Evolutionary conservation across 2,888 invertebrate genomes (phyloP).

Genomic region (Cremastinae sp.): DNA sequence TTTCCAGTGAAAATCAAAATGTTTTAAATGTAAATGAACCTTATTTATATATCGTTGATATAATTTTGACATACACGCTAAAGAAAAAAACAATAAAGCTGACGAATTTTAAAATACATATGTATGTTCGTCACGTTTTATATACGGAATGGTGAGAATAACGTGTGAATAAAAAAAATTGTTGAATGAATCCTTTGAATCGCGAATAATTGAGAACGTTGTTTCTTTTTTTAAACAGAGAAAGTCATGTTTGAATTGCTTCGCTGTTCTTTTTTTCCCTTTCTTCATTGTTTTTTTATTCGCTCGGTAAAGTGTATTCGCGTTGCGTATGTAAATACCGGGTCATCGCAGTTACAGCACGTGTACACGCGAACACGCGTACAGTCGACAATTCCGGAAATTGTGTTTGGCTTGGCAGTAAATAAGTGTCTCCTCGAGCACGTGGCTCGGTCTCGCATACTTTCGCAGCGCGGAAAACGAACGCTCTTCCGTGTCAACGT

Average conservation of each 20-base stretch:
- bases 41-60: no score
- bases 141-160: no score
- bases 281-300: constrained; percentile 2
- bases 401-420: constrained; percentile 34
- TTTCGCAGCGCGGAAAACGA: constrained; percentile 41
- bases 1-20: no score
- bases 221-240: no score
- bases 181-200: no score
- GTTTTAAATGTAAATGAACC: no score
- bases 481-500: constrained; percentile 48
- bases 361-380: constrained; percentile 2
- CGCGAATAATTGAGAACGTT: background rate
- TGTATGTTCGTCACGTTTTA: no score
- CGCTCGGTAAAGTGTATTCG: constrained; percentile 6
- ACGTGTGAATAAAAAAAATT: background rate
- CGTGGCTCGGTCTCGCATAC: constrained; percentile 13
- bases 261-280: background rate
- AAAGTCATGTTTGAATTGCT: background rate
- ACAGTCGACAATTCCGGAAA: constrained; percentile 16
- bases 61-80: no score
- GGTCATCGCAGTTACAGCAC: background rate
- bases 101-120: no score
- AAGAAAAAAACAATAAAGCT: no score
- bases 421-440: constrained; percentile 22
- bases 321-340: constrained; percentile 4